Evolutionary conservation across 2,888 invertebrate genomes (phyloP), one percentile per base, ranked within the genome.

Genomic region (Perithous albicinctus): DNA sequence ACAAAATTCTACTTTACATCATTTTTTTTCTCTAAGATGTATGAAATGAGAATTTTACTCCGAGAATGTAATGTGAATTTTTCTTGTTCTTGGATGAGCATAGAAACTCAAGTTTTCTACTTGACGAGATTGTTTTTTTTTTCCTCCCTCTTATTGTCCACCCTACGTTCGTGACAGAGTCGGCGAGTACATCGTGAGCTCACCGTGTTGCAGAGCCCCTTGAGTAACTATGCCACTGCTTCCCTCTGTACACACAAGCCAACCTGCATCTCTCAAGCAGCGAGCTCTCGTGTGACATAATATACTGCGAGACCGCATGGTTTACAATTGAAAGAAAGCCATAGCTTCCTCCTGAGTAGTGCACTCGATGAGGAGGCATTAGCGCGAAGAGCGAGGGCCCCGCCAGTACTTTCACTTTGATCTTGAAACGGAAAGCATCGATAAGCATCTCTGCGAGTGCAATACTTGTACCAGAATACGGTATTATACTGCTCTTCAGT

Each of bases 371-470:
- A 56, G 56, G 35, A 64, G 83, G 86, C 84, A 86, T 88, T 87
- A 85, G 84, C 79, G 79, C 82, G 82, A 78, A 80, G 46, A 63
- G 69, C 48, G 41, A 78, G 59, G 59, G 70, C 54, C n/a, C 46
- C 69, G n/a, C n/a, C 78, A 63, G 81, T 69, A 78, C 81, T 82
- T 82, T 82, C 85, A 83, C 86, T 88, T 87, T 87, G 88, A 89
- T 86, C 86, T 86, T 81, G 82, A 85, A 86, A 86, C 85, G 85
- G 86, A 87, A 87, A 86, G 85, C 87, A 85, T 86, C 86, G 86
- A 89, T 88, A 88, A 88, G 87, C 80, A 80, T 74, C 85, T 74
- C 85, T 64, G 82, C 74, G 61, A 51, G 59, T 77, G 61, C 77
- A 75, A 66, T 66, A 56, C 29, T 66, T 26, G 41, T 56, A 66